These are phyloP conservation scores for Protaetia brevitarsis DNA, from an alignment of 1,140 invertebrate genomes.

Conservation along the genomic window DNA sequence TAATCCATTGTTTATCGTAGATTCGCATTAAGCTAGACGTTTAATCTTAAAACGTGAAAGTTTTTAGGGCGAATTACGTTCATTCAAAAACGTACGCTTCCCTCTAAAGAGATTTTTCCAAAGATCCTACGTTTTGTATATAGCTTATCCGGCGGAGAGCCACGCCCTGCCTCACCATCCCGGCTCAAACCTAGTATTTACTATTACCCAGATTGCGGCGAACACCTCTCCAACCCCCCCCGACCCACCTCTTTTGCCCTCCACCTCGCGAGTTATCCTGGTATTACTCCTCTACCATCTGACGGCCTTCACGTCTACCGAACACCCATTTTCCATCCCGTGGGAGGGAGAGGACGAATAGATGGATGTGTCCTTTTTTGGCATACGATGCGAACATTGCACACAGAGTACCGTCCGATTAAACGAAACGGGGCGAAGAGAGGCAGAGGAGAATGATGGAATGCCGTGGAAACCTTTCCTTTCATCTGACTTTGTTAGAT, in stretches of 20 bases:
- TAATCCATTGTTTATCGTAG: no score
- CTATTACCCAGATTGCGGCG: conserved; percentile 26
- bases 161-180: conserved; percentile 17
- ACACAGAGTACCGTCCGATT: conserved; percentile 20
- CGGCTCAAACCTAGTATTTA: conserved; percentile 24
- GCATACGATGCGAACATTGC: conserved; percentile 4
- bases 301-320: neutral
- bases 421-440: conserved; percentile 9
- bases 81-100: no score
- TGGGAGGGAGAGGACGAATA: neutral
- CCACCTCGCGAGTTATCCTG: neutral
- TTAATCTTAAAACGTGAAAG: no score
- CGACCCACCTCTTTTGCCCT: conserved; percentile 8
- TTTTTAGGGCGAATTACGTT: no score
- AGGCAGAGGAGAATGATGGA: conserved; percentile 32
- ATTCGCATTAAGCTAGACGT: no score
- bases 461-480: conserved; percentile 33
- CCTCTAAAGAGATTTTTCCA: neutral
- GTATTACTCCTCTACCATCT: neutral
- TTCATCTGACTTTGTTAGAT: conserved; percentile 39
- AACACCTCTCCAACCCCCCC: conserved; percentile 23
- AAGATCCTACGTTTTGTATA: neutral
- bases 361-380: conserved; percentile 2
- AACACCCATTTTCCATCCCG: neutral
- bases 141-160: neutral